Conservation (phyloP, 2,797 vertebrate species). For the Cyprinella venusta region DNA sequence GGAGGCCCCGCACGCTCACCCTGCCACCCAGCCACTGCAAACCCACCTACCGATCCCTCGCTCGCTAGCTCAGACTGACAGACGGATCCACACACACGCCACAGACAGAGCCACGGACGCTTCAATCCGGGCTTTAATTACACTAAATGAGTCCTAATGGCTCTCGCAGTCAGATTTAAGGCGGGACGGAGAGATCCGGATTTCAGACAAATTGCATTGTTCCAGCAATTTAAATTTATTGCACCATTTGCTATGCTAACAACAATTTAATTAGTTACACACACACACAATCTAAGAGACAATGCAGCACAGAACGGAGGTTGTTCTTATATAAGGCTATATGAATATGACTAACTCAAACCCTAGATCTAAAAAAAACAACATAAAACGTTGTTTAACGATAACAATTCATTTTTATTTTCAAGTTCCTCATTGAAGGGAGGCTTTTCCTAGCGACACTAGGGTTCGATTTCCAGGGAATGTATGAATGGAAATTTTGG, state of each 20-base stretch:
- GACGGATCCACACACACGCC: neutral
- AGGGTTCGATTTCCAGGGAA: neutral
- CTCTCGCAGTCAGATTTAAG: slow-evolving; percentile 3
- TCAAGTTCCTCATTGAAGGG: neutral
- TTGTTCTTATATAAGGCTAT: slow-evolving; percentile 17
- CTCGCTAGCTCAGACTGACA: slow-evolving; percentile 2
- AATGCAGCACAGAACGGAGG: neutral
- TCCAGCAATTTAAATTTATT: slow-evolving; percentile 48
- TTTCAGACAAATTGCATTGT: slow-evolving; percentile 49
- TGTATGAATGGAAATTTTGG: neutral
- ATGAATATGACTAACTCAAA: neutral
- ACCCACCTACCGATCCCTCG: slow-evolving; percentile 27
- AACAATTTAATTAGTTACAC: slow-evolving; percentile 42
- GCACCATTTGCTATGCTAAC: slow-evolving; percentile 46
- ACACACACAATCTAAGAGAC: neutral
- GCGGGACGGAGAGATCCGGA: neutral
- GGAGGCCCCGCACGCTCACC: slow-evolving; percentile 73
- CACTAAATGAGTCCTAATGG: neutral
- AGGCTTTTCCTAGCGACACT: neutral
- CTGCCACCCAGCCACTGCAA: slow-evolving; percentile 74
- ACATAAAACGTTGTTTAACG: neutral
- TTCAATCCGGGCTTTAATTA: slow-evolving; percentile 10
- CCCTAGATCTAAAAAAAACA: slow-evolving; percentile 2
- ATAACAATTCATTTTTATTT: slow-evolving; percentile 5
- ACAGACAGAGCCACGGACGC: neutral